Percentiles rank a stretch among this genome's conserved stretches.
Conservation (phyloP, 2,113 vertebrate genomes). For the Phodopus roborovskii region DNA sequence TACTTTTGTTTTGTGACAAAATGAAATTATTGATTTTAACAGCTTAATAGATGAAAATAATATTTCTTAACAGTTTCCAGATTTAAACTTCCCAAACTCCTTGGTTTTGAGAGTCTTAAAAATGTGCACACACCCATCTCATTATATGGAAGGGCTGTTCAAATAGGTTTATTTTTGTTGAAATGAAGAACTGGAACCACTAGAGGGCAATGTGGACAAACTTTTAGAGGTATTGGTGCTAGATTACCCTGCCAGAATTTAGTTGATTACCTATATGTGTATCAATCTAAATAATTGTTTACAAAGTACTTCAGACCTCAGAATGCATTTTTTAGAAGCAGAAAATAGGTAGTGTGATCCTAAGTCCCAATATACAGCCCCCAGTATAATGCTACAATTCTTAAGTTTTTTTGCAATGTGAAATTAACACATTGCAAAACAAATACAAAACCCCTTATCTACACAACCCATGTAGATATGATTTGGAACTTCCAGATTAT, state of each 20-base stretch:
- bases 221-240: conserved; percentile 56
- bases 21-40: conserved; percentile 22
- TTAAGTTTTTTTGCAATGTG: not conserved
- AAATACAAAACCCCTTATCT: not conserved
- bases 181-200: conserved; percentile 60
- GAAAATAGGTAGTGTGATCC: not conserved
- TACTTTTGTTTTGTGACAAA: not conserved
- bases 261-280: not conserved
- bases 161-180: not conserved
- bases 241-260: conserved; percentile 17
- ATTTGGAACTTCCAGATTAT: not conserved
- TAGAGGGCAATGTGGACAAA: conserved; percentile 86
- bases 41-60: not conserved
- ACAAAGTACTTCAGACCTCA: conserved; percentile 33
- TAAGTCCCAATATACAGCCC: not conserved
- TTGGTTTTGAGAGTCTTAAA: not conserved
- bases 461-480: not conserved
- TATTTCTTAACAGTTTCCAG: not conserved
- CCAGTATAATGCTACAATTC: not conserved
- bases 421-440: not conserved
- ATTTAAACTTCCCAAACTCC: not conserved
- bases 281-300: conserved; percentile 29
- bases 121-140: not conserved
- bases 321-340: conserved; percentile 51
- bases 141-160: not conserved